Conservation (phyloP, 2,797 vertebrate genomes). For the Mus minutoides region DNA sequence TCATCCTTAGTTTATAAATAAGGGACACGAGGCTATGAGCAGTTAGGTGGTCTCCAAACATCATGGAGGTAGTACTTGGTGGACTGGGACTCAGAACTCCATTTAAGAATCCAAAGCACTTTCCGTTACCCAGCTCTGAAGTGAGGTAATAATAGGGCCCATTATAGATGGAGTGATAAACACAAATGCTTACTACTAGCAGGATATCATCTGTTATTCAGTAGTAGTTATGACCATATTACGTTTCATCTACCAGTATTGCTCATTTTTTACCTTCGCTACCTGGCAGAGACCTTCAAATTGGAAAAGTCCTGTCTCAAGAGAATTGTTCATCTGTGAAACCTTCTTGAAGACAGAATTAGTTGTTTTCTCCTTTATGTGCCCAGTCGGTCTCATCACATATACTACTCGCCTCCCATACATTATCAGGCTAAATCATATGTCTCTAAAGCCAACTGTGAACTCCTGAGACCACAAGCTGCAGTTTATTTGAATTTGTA, state of each 20-base stretch:
- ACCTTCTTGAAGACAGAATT: background rate
- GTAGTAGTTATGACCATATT: background rate
- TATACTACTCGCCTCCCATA: background rate
- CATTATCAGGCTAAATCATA: background rate
- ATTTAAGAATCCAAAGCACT: background rate
- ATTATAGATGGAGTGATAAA: background rate
- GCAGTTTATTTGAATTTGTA: background rate
- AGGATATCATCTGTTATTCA: background rate
- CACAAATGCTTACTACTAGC: background rate
- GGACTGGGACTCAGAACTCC: background rate
- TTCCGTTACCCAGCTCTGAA: background rate
- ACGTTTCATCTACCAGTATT: background rate
- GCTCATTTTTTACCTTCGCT: background rate
- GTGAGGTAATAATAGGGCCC: background rate
- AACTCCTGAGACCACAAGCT: background rate
- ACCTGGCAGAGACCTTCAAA: background rate
- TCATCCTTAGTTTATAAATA: background rate
- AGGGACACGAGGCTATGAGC: background rate
- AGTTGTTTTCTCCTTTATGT: slow-evolving; percentile 3
- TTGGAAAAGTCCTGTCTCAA: background rate
- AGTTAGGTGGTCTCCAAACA: background rate
- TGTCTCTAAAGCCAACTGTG: background rate
- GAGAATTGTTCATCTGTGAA: background rate
- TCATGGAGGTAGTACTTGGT: background rate
- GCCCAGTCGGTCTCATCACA: background rate